Evolutionary conservation across 2,113 vertebrate species (phyloP), one percentile per base, ranked within the genome.

Genomic region (Machaerirhynchus nigripectus): DNA sequence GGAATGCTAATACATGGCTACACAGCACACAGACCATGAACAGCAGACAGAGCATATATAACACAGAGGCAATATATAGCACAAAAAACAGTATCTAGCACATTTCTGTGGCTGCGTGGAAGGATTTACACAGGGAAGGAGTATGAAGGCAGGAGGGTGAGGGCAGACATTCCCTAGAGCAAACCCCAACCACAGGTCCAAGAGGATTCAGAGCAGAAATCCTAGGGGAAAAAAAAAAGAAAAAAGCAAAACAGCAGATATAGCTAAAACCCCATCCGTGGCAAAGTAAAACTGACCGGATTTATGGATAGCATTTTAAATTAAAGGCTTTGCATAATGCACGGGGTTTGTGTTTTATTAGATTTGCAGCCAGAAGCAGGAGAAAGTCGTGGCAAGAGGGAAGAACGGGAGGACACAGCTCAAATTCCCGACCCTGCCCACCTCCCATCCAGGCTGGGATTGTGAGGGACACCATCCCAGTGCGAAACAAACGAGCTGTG

Each of bases 401-500:
- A 79, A 61, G 26, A 40, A 69, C 5, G 10, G 17, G 27, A 75
- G 24, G 53, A 42, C 31, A 6, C 12, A 9, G 33, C 11, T 2
- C 3, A 13, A 6, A 16, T 59, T 65, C 35, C 53, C 37, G 33
- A 4, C 28, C 17, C 39, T 5, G 3, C 69, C 46, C 61, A 20
- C 42, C 50, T 39, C 77, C 71, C 35, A 17, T 30, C 30, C 28
- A 7, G 11, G 18, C 7, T 7, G 24, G 14, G 3, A 55, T 37
- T 0, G 20, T 2, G 23, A 61, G 17, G 3, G 2, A 12, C 65
- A 13, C 30, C 77, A 30, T 50, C 73, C 31, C 19, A 26, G 15
- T 0, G 5, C 0, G 1, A 57, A 49, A 31, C 30, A 81, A 81
- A 52, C 0, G 8, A 42, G 56, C 40, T 18, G 0, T 3, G 18